Percentiles rank a stretch among this genome's conserved stretches.
Evolutionary conservation across 2,888 invertebrate genomes (phyloP).

Genomic region (Acanthacorydalis orientalis): DNA sequence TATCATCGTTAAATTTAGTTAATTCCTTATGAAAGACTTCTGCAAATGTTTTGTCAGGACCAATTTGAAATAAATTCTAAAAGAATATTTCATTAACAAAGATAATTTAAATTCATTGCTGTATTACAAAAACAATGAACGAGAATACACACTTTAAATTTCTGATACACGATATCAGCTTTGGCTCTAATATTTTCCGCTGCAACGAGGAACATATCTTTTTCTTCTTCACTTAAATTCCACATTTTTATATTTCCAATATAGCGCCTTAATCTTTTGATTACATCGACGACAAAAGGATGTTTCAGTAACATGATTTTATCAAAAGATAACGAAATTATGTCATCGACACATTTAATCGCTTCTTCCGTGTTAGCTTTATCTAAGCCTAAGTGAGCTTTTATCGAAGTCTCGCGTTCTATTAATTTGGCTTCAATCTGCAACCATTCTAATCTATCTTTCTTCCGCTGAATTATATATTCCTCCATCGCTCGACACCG

Average conservation of each 20-base stretch:
- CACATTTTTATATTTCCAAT: constrained; percentile 63
- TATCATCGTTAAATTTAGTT: constrained; percentile 45
- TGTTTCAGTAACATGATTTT: constrained; percentile 68
- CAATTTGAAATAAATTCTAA: constrained; percentile 43
- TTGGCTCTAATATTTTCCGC: constrained; percentile 52
- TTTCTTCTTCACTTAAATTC: constrained; percentile 44
- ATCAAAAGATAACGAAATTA: constrained; percentile 39
- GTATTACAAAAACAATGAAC: background rate
- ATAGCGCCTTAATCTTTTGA: constrained; percentile 58
- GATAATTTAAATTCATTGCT: background rate
- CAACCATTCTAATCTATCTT: constrained; percentile 37
- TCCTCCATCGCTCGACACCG: constrained; percentile 32
- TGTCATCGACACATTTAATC: constrained; percentile 44
- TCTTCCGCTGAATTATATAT: constrained; percentile 36
- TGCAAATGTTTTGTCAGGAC: constrained; percentile 50
- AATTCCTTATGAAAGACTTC: constrained; percentile 53
- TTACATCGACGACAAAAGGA: constrained; percentile 59
- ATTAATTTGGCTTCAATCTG: constrained; percentile 47
- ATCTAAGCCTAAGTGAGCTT: constrained; percentile 42
- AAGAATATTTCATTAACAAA: constrained; percentile 11
- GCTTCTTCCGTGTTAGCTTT: constrained; percentile 58
- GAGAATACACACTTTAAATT: constrained; percentile 29
- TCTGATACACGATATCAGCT: constrained; percentile 43
- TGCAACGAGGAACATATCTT: constrained; percentile 43
- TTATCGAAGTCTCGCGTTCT: constrained; percentile 47